Evolutionary conservation across 2,113 vertebrate species (phyloP), one percentile per base, ranked within the genome.

Genomic region (Xerus inauris): DNA sequence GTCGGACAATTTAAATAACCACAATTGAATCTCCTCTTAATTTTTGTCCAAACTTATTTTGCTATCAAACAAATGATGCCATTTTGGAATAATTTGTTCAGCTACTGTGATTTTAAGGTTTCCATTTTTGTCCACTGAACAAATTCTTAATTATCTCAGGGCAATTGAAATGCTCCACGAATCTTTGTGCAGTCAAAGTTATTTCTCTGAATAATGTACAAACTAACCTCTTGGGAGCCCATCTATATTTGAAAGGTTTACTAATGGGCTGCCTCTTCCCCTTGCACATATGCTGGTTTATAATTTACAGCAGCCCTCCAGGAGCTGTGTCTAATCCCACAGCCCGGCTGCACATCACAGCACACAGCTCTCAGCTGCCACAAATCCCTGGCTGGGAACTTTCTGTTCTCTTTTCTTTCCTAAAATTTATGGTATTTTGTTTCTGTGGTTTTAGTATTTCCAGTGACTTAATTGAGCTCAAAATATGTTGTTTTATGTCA

Each of bases 61-160:
- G 2, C 92, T 94, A 54, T 90, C 89, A 95, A 97, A 98, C 84
- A 97, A 98, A 97, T 12, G 88, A 97, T 96, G 84, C 89, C 86
- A 87, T 96, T 98, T 98, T 94, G 89, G 91, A 98, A 97, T 97
- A 90, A 96, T 97, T 97, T 96, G 97, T 98, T 98, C 97, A 97
- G 97, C 95, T 91, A 92, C 96, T 97, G 81, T 86, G 97, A 87
- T n/a, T 98, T 98, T 98, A 97, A 97, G 96, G 86, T 94, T 98
- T 97, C 73, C 82, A 75, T 94, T 98, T 98, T 98, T 98, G 95
- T 98, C 97, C 98, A 65, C 94, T 94, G 97, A 98, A 95, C 97
- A 98, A 98, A 98, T 98, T 98, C 97, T 98, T 98, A 97, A 96
- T 98, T 98, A 96, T 98, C 96, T 97, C 82, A 71, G 96, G 97